Evolutionary conservation across 2,797 vertebrate genomes (phyloP).

Genomic region (Argentina silus): DNA sequence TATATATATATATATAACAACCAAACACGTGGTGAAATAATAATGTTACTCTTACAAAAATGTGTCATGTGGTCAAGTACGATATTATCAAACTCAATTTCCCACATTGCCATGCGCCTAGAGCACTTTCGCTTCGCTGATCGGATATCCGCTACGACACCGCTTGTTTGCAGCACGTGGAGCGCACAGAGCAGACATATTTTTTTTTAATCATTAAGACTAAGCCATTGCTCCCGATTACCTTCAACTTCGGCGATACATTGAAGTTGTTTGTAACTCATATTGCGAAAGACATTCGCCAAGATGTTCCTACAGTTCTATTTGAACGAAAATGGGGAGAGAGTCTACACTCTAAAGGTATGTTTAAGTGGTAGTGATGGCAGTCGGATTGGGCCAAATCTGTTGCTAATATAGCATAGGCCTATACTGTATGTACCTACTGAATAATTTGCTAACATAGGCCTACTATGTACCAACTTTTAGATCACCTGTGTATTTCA

Average conservation of each 20-base stretch:
- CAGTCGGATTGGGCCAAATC: too few relatives aligned
- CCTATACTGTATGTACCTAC: too few relatives aligned
- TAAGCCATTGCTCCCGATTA: not conserved
- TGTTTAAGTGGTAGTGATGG: conserved; percentile 17
- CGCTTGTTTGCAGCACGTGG: not conserved
- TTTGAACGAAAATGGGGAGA: conserved; percentile 80
- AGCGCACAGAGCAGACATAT: not conserved
- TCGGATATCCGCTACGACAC: conserved; percentile 21
- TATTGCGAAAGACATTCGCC: not conserved
- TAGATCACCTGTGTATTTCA: too few relatives aligned
- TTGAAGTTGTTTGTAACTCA: not conserved
- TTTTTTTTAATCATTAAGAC: not conserved
- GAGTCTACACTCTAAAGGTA: conserved; percentile 91
- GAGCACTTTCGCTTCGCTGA: not conserved
- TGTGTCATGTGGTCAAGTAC: not conserved
- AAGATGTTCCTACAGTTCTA: conserved; percentile 89
- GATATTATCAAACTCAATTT: not conserved
- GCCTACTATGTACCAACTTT: too few relatives aligned
- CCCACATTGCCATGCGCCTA: not conserved
- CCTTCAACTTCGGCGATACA: not conserved
- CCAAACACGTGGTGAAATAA: not conserved
- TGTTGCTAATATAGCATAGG: too few relatives aligned
- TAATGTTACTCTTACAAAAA: not conserved
- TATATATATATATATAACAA: too few relatives aligned
- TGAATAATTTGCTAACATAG: too few relatives aligned